Evolutionary conservation across 1,140 invertebrate species (phyloP).

Genomic region (Centruroides sculpturatus): DNA sequence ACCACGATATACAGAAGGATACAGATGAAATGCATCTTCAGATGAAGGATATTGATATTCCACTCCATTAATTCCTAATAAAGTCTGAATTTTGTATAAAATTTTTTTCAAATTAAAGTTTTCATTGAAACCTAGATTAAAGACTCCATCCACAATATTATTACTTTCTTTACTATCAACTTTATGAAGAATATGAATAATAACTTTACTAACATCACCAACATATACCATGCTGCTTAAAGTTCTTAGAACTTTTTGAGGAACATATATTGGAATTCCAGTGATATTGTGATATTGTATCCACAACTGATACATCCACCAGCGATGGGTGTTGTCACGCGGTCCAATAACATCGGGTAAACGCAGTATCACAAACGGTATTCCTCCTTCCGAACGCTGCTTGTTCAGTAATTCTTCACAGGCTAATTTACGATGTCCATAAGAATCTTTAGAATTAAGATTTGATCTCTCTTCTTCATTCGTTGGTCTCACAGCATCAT

Average conservation of each 20-base stretch:
- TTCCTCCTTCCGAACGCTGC: conserved; percentile 16
- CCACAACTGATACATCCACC: conserved; percentile 38
- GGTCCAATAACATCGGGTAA: conserved; percentile 37
- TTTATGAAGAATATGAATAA: conserved; percentile 15
- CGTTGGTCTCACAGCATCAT: conserved; percentile 29
- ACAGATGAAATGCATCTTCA: conserved; percentile 25
- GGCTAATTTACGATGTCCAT: conserved; percentile 31
- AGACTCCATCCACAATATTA: conserved; percentile 25
- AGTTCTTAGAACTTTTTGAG: conserved; percentile 25
- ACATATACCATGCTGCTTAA: conserved; percentile 31
- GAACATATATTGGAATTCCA: conserved; percentile 25
- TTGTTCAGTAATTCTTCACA: conserved; percentile 30
- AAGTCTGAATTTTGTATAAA: conserved; percentile 22
- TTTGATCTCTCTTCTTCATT: conserved; percentile 15
- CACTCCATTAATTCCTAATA: conserved; percentile 18
- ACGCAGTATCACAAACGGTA: conserved; percentile 30
- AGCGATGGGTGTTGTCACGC: conserved; percentile 33
- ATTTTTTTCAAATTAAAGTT: conserved; percentile 23
- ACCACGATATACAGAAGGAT: conserved; percentile 33
- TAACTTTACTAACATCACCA: conserved; percentile 30
- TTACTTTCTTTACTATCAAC: conserved; percentile 17
- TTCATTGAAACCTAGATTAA: conserved; percentile 31
- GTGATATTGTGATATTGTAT: conserved; percentile 25
- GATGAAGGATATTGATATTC: conserved; percentile 8
- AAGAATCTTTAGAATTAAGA: conserved; percentile 24